These are phyloP conservation scores for human DNA, from an alignment of 2,113 vertebrate species.

Conservation along the genomic window DNA sequence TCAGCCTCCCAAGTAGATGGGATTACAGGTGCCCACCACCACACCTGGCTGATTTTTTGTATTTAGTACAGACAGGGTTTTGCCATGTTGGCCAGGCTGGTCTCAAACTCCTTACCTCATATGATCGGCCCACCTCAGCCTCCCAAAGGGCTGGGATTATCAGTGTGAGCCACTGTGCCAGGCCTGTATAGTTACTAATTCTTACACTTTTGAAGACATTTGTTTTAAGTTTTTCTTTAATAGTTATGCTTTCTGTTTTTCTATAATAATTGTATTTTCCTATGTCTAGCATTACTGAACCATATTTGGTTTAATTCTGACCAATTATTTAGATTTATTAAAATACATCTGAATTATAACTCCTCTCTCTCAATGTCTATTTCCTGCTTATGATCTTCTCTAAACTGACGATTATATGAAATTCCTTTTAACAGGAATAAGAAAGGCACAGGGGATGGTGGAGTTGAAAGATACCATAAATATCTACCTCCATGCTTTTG, in stretches of 20 bases:
- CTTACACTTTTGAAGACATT: conserved; percentile 22
- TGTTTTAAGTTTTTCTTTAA: background rate
- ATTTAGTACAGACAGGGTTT: too few relatives aligned
- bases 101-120: too few relatives aligned
- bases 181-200: background rate
- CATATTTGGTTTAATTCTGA: conserved; percentile 44
- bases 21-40: too few relatives aligned
- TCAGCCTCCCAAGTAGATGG: too few relatives aligned
- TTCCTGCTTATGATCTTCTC: background rate
- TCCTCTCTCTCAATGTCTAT: background rate
- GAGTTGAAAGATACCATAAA: background rate
- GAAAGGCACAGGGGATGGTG: background rate
- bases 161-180: too few relatives aligned
- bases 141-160: too few relatives aligned
- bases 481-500: background rate
- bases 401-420: background rate
- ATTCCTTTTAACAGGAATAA: conserved; percentile 31
- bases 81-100: too few relatives aligned
- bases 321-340: conserved; percentile 23
- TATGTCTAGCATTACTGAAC: background rate
- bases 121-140: too few relatives aligned
- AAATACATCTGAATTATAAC: background rate
- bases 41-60: too few relatives aligned
- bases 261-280: background rate
- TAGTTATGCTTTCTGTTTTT: conserved; percentile 13